These are phyloP conservation scores for Toxonevra muliebris DNA, from an alignment of 2,888 invertebrate species.

Conservation along the genomic window DNA sequence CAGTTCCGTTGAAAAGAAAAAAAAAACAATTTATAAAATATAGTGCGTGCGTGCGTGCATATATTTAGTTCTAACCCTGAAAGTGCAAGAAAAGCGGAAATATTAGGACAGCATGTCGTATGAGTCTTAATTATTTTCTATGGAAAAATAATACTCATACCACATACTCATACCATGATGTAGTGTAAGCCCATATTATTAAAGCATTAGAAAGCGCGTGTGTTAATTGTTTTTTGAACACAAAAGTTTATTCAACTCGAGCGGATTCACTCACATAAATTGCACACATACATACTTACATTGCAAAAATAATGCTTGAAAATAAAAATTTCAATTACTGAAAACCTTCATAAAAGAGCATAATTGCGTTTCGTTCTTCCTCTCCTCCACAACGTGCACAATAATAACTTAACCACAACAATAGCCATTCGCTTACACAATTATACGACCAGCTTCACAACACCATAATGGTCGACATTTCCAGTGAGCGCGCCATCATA, in stretches of 20 bases:
- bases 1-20: no score
- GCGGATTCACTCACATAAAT: constrained; percentile 3
- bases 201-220: no score
- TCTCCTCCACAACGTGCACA: constrained; percentile 1
- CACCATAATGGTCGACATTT: constrained; percentile 13
- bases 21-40: no score
- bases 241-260: constrained; percentile 45
- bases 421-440: background rate
- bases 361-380: constrained; percentile 43
- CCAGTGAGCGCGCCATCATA: constrained; percentile 25
- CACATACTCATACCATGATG: no score
- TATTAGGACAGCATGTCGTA: no score
- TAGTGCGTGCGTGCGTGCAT: no score
- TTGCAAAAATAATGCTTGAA: constrained; percentile 23
- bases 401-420: background rate
- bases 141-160: no score
- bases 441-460: constrained; percentile 5
- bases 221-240: constrained; percentile 13
- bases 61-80: no score
- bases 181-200: no score
- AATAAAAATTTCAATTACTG: constrained; percentile 24
- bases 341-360: constrained; percentile 47
- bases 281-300: constrained; percentile 29
- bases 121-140: no score
- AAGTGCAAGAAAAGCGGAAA: no score